Evolutionary conservation across 2,113 vertebrate species (phyloP), one percentile per base, ranked within the genome.

Genomic region (Phyllopteryx taeniolatus): DNA sequence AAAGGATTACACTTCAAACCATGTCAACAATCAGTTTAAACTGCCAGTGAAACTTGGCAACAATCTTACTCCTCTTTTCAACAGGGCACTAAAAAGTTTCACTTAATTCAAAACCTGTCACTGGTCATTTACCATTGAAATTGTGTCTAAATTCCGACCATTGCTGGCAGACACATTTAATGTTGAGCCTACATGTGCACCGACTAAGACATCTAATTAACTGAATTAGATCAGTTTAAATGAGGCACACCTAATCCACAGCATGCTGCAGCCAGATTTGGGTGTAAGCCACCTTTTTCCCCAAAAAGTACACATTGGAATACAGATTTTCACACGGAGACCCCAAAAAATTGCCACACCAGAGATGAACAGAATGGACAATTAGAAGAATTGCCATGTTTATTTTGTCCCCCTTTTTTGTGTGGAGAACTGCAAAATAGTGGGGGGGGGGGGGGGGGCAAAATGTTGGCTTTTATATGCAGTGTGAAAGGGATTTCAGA

Each of bases 1-100:
- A 85, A 91, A 47, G 82, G 91, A 92, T 92, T 91, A 87, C 60
- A 70, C 77, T 86, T 73, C 35, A 78, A 87, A 87, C 82, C 75
- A 79, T 82, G 73, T 75, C 72, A 79, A 31, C 8, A 13, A 83
- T 76, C 54, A 35, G 66, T 33, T 35, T 9, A 57, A 77, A 73
- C 67, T 64, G 12, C 33, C 19, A n/a, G n/a, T 47, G n/a, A 47
- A 31, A 47, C 43, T 15, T 44, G 4, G 11, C 10, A 22, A 5
- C 20, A 22, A 46, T 43, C n/a, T 27, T 65, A 19, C 42, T 14
- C 12, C 2, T 65, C 42, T 43, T 65, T 46, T 44, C 56, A 65
- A 44, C 5, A 12, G 63, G 42, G 19, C 2, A 8, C 42, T 6
- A 10, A 47, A 31, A 17, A 15, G 4, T 15, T 31, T 46, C 14